Evolutionary conservation across 2,888 invertebrate species (phyloP).

Genomic region (Cerceris rybyensis): DNA sequence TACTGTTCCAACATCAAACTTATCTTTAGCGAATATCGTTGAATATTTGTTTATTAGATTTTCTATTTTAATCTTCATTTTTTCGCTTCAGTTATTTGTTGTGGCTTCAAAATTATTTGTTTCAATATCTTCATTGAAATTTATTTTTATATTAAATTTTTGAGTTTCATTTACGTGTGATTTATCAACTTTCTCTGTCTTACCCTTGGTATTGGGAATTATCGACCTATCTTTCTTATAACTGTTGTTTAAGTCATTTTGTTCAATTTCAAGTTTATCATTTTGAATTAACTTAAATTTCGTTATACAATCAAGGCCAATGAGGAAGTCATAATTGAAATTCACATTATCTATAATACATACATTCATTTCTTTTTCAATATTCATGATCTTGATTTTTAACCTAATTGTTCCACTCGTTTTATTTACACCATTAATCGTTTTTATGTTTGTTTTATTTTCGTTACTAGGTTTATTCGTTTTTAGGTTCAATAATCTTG

Average conservation of each 20-base stretch:
- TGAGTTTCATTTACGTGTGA: too few species aligned
- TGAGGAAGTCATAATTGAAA: constrained; percentile 58
- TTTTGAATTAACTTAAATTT: constrained; percentile 57
- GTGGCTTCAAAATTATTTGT: constrained; percentile 39
- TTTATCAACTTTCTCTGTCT: too few species aligned
- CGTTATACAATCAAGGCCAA: constrained; percentile 60
- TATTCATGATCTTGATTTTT: constrained; percentile 61
- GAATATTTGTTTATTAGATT: constrained; percentile 46
- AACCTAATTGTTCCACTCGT: constrained; percentile 54
- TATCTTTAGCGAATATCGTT: constrained; percentile 53
- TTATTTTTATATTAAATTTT: constrained; percentile 46
- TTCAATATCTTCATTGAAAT: constrained; percentile 53
- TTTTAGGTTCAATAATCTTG: constrained; percentile 53
- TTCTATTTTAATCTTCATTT: constrained; percentile 44
- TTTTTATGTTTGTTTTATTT: constrained; percentile 51
- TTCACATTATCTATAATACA: constrained; percentile 51
- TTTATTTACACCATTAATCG: constrained; percentile 62
- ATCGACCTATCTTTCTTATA: too few species aligned
- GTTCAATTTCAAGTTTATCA: constrained; percentile 49
- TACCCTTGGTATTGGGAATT: too few species aligned
- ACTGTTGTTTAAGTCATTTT: too few species aligned
- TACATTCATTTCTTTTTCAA: constrained; percentile 56
- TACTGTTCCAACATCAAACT: constrained; percentile 60
- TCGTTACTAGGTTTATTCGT: constrained; percentile 30
- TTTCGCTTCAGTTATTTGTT: constrained; percentile 38